phyloP scores from a whole-genome alignment of 2,888 invertebrate species.

The Ariolimax columbianus region DNA sequence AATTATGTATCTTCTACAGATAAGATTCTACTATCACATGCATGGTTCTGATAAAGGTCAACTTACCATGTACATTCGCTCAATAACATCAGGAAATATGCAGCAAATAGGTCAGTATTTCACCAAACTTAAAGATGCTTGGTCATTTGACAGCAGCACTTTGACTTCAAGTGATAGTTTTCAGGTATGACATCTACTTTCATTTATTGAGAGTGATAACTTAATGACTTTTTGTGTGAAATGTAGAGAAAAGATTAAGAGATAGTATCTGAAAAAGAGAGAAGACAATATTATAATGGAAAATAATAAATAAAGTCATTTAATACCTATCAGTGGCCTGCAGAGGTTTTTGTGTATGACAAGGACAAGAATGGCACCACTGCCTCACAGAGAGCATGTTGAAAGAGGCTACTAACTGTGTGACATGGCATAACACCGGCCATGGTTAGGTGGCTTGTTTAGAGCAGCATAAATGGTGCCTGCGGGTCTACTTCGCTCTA shows the following conservation, averaged over 20 bases:
- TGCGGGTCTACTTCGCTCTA: too few species aligned
- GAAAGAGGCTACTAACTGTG: too few species aligned
- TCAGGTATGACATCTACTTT: conserved; percentile 2
- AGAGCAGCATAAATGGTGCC: too few species aligned
- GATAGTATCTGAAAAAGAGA: too few species aligned
- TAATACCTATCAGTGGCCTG: too few species aligned
- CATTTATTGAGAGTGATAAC: background rate
- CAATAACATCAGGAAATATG: background rate
- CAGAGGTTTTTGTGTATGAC: too few species aligned
- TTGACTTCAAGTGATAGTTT: conserved; percentile 19
- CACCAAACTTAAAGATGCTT: background rate
- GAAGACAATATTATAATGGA: too few species aligned
- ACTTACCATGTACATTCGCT: conserved; percentile 69
- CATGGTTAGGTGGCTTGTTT: too few species aligned
- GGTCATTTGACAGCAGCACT: background rate
- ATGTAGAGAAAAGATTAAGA: background rate
- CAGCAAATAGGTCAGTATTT: background rate
- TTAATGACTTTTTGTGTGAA: background rate
- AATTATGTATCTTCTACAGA: conserved; percentile 49
- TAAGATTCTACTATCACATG: conserved; percentile 74
- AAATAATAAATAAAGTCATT: too few species aligned
- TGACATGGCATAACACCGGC: too few species aligned
- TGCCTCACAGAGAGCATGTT: too few species aligned
- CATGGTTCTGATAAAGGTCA: conserved; percentile 67
- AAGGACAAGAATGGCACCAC: too few species aligned